phyloP scores from a whole-genome alignment of 2,113 vertebrate genomes.

The Vidua macroura region DNA sequence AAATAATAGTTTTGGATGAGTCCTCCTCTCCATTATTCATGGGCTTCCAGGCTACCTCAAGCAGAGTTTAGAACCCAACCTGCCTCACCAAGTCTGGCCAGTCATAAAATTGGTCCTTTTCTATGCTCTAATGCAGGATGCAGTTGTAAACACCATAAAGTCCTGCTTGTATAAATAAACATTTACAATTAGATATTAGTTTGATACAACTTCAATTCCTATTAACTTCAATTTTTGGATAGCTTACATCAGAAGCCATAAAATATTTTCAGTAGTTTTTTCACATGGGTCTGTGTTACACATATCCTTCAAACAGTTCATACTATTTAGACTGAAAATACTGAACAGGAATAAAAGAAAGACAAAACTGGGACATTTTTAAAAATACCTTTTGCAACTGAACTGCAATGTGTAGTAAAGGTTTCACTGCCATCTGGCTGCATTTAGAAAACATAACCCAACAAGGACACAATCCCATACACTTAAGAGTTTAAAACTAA shows the following conservation, averaged over 20 bases:
- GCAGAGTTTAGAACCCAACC: background rate
- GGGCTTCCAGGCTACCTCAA: background rate
- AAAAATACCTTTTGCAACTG: background rate
- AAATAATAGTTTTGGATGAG: background rate
- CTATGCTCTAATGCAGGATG: background rate
- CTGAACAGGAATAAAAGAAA: background rate
- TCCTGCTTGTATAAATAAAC: background rate
- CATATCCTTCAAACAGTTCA: background rate
- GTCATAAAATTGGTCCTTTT: background rate
- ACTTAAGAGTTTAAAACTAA: background rate
- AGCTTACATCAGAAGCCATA: background rate
- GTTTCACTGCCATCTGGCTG: conserved; percentile 16
- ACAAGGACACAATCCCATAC: background rate
- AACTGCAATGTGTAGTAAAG: background rate
- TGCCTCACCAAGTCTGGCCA: background rate
- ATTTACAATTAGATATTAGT: background rate
- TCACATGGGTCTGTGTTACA: background rate
- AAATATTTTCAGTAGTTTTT: background rate
- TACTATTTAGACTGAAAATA: background rate
- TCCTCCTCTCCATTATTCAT: background rate
- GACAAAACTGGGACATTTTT: background rate
- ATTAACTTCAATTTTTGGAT: background rate
- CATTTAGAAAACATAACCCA: background rate
- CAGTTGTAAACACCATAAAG: background rate
- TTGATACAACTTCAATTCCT: background rate